A percentile compares a stretch with the other conserved stretches of the same genome.
Conservation (phyloP, 1,140 invertebrate genomes). For the Sycophaga agraensis region DNA sequence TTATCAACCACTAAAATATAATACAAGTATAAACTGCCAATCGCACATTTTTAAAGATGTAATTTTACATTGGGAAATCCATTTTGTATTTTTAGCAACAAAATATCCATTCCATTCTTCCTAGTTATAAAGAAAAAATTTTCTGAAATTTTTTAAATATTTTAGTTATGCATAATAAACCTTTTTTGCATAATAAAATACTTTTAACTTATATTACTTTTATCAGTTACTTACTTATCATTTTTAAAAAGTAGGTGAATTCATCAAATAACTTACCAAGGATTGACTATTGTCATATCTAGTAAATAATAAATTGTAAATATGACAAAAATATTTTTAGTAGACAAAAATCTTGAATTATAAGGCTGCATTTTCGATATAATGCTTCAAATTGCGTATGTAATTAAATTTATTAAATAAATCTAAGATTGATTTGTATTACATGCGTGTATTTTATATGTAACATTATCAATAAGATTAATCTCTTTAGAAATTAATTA, state of each 20-base stretch:
- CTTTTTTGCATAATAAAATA: background rate
- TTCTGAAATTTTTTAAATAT: background rate
- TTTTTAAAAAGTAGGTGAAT: slow-evolving; percentile 3
- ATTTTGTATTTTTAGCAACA: slow-evolving; percentile 9
- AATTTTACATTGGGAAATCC: background rate
- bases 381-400: slow-evolving; percentile 9
- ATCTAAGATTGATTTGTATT: slow-evolving; percentile 17
- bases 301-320: slow-evolving; percentile 25
- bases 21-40: slow-evolving; percentile 6
- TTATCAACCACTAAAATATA: background rate
- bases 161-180: too few species aligned
- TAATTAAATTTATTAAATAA: slow-evolving; percentile 22
- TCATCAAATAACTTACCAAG: slow-evolving; percentile 10
- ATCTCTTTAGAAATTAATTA: background rate
- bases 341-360: slow-evolving; percentile 13
- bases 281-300: slow-evolving; percentile 2
- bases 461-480: background rate
- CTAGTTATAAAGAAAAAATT: background rate
- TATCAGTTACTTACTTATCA: slow-evolving; percentile 7
- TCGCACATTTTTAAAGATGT: slow-evolving; percentile 5
- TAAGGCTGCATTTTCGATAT: slow-evolving; percentile 17
- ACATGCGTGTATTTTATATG: background rate
- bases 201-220: slow-evolving; percentile 5
- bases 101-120: slow-evolving; percentile 22
- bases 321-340: slow-evolving; percentile 24